Conservation (phyloP, 2,888 invertebrate genomes). For the Nomada ruficornis region DNA sequence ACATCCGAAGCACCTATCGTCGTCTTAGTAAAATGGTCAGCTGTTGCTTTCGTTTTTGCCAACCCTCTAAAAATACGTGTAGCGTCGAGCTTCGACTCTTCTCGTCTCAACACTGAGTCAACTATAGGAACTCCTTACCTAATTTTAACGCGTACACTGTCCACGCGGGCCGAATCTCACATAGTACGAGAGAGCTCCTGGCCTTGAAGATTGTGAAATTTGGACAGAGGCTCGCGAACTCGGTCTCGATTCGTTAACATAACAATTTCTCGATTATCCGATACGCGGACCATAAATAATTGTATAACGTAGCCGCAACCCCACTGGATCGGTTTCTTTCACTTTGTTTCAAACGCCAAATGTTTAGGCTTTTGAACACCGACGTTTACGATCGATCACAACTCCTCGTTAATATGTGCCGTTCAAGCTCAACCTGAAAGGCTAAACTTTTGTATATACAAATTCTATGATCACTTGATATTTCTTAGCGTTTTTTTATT, state of each 20-base stretch:
- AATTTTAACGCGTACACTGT: slow-evolving; percentile 68
- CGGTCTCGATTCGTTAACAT: slow-evolving; percentile 1
- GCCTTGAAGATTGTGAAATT: slow-evolving; percentile 61
- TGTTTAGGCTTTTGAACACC: background rate
- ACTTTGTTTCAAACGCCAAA: background rate
- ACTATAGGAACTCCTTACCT: slow-evolving; percentile 67
- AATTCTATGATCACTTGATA: background rate
- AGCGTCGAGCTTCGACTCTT: slow-evolving; percentile 45
- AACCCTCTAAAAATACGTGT: slow-evolving; percentile 71
- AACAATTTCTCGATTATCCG: slow-evolving; percentile 8
- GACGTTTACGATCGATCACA: slow-evolving; percentile 13
- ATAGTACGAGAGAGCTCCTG: slow-evolving; percentile 35
- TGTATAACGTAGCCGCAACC: background rate
- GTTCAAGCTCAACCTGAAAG: background rate
- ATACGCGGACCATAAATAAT: background rate
- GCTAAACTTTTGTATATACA: background rate
- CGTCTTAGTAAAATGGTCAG: slow-evolving; percentile 58
- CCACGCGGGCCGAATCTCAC: slow-evolving; percentile 46
- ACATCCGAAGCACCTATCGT: slow-evolving; percentile 50
- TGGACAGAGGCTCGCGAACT: slow-evolving; percentile 38
- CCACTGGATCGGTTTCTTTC: background rate
- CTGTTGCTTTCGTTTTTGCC: slow-evolving; percentile 68
- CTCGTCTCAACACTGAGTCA: slow-evolving; percentile 48
- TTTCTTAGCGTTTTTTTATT: too few relatives aligned
- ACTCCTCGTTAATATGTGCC: background rate